A percentile compares a stretch with the other conserved stretches of the same genome.
These are phyloP conservation scores for Palythoa grandis DNA, from an alignment of 92 coral and sea anemone genomes.

Conservation along the genomic window DNA sequence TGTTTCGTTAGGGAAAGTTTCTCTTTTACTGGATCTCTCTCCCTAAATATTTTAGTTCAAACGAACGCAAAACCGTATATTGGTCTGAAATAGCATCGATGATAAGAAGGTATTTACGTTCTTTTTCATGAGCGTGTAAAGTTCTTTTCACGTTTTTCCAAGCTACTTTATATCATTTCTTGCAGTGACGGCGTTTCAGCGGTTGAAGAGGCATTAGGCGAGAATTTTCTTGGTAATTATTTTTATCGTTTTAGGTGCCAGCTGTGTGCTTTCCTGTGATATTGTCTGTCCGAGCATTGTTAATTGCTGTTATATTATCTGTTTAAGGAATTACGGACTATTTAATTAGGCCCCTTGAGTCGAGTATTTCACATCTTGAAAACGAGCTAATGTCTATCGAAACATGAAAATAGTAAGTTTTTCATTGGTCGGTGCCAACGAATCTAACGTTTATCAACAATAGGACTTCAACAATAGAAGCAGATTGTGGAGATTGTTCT, in stretches of 20 bases:
- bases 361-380: background rate
- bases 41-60: background rate
- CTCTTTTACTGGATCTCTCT: background rate
- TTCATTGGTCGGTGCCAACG: too few species aligned
- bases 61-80: background rate
- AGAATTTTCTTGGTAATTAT: constrained; percentile 74
- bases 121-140: background rate
- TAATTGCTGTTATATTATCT: background rate
- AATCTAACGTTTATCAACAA: too few species aligned
- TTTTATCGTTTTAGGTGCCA: background rate
- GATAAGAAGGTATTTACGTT: background rate
- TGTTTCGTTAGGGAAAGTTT: background rate
- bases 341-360: too few species aligned
- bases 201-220: constrained; percentile 69
- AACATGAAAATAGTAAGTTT: too few species aligned
- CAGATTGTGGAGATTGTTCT: too few species aligned
- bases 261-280: background rate
- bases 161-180: background rate
- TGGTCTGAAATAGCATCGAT: background rate
- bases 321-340: background rate
- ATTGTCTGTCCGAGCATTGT: background rate
- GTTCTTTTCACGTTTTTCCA: background rate
- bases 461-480: too few species aligned
- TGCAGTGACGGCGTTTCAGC: constrained; percentile 77
- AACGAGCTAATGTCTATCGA: too few species aligned